Percentiles rank a stretch among this genome's conserved stretches.
Conservation (phyloP, 2,113 vertebrate genomes). For the Dasyurus viverrinus region DNA sequence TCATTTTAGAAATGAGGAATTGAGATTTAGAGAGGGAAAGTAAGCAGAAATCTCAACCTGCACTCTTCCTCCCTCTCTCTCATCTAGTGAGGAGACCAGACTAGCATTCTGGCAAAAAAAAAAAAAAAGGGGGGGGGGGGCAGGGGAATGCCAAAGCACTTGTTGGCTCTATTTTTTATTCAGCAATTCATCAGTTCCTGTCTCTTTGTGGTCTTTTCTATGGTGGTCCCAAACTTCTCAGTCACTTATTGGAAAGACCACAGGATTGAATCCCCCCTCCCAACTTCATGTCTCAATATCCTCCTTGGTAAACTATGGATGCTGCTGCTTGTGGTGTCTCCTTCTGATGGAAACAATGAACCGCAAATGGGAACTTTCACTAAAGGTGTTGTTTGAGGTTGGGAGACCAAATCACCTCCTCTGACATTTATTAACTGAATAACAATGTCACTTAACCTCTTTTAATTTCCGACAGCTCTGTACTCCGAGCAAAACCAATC, state of each 20-base stretch:
- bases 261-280: too few relatives aligned
- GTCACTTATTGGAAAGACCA: too few relatives aligned
- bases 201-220: too few relatives aligned
- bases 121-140: too few relatives aligned
- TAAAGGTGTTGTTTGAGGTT: not conserved
- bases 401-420: not conserved
- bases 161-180: too few relatives aligned
- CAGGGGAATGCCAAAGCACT: not conserved
- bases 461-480: not conserved
- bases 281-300: too few relatives aligned
- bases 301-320: too few relatives aligned
- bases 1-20: not conserved
- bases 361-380: not conserved
- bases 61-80: not conserved
- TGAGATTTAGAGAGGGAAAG: not conserved
- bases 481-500: not conserved
- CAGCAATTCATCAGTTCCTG: too few relatives aligned
- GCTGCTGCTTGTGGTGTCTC: not conserved
- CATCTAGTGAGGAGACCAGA: not conserved
- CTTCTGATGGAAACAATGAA: not conserved
- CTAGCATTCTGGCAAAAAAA: not conserved
- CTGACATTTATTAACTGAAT: not conserved
- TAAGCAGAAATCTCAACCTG: not conserved
- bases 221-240: too few relatives aligned
- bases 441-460: not conserved